Conservation (phyloP, 2,113 vertebrate genomes). For the Pao palembangensis region DNA sequence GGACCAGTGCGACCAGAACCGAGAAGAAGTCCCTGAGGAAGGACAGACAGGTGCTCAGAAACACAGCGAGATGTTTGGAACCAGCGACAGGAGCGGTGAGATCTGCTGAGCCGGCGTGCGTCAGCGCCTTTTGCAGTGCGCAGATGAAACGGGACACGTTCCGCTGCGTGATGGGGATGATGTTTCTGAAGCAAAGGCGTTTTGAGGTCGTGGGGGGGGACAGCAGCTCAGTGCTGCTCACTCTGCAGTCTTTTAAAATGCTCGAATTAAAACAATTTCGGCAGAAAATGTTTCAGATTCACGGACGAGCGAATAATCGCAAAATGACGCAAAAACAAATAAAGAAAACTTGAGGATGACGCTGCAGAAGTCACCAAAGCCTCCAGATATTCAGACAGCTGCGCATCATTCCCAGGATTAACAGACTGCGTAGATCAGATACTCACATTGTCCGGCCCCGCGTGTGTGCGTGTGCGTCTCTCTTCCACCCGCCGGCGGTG, state of each 20-base stretch:
- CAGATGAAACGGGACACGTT: conserved; percentile 51
- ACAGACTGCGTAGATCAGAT: neutral
- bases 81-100: too few species aligned
- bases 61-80: neutral
- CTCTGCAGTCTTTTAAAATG: too few species aligned
- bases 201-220: conserved; percentile 50
- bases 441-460: conserved; percentile 54
- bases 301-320: too few species aligned
- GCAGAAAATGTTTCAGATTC: too few species aligned
- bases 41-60: neutral
- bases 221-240: neutral
- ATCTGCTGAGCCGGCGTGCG: too few species aligned
- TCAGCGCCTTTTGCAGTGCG: conserved; percentile 35
- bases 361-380: conserved; percentile 15
- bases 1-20: conserved; percentile 29
- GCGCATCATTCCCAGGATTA: too few species aligned
- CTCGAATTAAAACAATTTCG: too few species aligned
- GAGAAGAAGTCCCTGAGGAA: conserved; percentile 49
- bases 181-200: conserved; percentile 48
- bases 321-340: neutral
- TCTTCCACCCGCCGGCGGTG: conserved; percentile 39
- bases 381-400: neutral
- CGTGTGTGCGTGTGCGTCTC: conserved; percentile 2
- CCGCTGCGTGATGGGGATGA: conserved; percentile 60
- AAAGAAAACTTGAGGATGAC: conserved; percentile 16